phyloP scores from a whole-genome alignment of 2,113 vertebrate genomes.

The Ranitomeya imitator region DNA sequence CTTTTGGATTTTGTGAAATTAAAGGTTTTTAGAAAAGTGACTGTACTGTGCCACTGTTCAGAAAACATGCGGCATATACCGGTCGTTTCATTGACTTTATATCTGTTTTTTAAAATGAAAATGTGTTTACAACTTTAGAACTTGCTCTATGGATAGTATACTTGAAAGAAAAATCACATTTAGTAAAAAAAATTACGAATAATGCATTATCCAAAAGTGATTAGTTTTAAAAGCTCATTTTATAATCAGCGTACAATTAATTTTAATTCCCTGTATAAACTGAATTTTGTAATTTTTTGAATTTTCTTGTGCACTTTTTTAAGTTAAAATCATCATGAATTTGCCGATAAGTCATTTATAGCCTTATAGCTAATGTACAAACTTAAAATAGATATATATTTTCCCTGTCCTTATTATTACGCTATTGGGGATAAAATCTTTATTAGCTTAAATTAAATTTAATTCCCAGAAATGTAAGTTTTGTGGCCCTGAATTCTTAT shows the following conservation, averaged over 20 bases:
- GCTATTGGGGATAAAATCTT: neutral
- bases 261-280: neutral
- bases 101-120: neutral
- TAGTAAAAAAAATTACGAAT: too few relatives aligned
- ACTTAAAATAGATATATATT: neutral
- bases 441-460: neutral
- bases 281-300: neutral
- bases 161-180: neutral
- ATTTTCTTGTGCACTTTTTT: too few relatives aligned
- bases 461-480: neutral
- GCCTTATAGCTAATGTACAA: neutral
- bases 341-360: neutral
- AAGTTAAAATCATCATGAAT: neutral
- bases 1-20: constrained; percentile 9
- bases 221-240: too few relatives aligned
- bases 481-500: neutral
- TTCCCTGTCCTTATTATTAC: neutral
- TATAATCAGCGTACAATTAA: too few relatives aligned
- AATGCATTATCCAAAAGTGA: too few relatives aligned
- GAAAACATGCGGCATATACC: constrained; percentile 54
- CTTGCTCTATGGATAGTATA: neutral
- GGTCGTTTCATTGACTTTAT: neutral
- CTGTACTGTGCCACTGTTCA: neutral
- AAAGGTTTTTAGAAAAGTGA: constrained; percentile 59
- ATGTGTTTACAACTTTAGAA: constrained; percentile 7